These are phyloP conservation scores for Eulimnadia texana DNA, from an alignment of 1,140 invertebrate genomes.

Conservation along the genomic window DNA sequence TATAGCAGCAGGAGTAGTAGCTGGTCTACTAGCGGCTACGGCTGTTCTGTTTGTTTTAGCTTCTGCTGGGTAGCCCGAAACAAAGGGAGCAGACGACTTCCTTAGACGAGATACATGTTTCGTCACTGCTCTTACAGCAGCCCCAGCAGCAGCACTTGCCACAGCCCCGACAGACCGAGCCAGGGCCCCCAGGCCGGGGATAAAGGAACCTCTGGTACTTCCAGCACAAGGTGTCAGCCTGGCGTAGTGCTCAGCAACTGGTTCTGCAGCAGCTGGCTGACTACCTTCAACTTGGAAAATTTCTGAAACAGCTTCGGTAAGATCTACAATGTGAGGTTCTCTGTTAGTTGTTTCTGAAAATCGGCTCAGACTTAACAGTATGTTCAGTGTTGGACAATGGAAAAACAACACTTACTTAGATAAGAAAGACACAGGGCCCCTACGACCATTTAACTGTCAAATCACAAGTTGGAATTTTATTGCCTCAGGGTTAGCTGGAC, in stretches of 20 bases:
- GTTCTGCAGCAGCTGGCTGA: not conserved
- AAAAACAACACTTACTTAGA: no score
- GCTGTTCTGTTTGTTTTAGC: not conserved
- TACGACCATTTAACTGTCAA: no score
- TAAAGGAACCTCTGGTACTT: not conserved
- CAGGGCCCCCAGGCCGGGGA: not conserved
- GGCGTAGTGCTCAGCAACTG: not conserved
- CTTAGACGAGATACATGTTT: not conserved
- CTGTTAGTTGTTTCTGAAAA: no score
- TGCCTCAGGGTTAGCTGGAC: no score
- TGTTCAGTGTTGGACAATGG: no score
- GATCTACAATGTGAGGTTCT: not conserved
- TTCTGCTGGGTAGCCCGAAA: no score
- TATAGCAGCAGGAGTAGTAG: not conserved
- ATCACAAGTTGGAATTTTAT: no score
- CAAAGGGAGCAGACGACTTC: not conserved
- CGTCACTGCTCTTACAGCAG: not conserved
- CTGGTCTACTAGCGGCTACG: not conserved
- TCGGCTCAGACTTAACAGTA: no score
- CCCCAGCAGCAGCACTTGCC: not conserved
- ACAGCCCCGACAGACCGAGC: not conserved
- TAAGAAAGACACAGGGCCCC: no score
- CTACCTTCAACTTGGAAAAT: not conserved
- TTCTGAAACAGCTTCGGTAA: not conserved
- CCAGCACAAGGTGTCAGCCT: not conserved